Conservation (phyloP, 1,140 invertebrate species). For the Drosophila parabipectinata region DNA sequence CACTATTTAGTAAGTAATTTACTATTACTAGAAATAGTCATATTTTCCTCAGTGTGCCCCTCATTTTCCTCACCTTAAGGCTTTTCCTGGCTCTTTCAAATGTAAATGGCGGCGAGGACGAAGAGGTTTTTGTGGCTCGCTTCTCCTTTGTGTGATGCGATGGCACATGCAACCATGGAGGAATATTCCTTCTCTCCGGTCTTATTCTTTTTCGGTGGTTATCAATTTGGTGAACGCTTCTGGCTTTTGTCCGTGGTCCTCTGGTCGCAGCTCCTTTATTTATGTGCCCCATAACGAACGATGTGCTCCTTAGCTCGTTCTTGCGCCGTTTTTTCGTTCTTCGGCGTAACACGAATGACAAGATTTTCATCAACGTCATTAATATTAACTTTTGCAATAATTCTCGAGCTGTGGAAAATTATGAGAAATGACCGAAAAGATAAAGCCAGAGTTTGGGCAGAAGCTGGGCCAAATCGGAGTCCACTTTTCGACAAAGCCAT, state of each 20-base stretch:
- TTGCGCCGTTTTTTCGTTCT: constrained; percentile 27
- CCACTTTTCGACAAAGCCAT: constrained; percentile 73
- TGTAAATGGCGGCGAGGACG: constrained; percentile 74
- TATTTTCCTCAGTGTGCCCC: constrained; percentile 30
- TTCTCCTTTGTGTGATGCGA: constrained; percentile 42
- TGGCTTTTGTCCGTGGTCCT: constrained; percentile 59
- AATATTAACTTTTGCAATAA: constrained; percentile 83
- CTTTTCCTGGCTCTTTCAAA: constrained; percentile 67
- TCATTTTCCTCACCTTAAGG: constrained; percentile 44
- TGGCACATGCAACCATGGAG: constrained; percentile 52
- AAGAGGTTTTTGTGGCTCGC: constrained; percentile 47
- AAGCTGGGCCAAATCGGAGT: constrained; percentile 32
- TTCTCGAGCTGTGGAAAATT: constrained; percentile 77
- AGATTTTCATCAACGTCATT: constrained; percentile 83
- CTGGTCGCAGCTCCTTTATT: constrained; percentile 61
- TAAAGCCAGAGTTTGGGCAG: constrained; percentile 41
- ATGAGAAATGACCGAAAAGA: constrained; percentile 80
- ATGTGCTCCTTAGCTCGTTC: constrained; percentile 31
- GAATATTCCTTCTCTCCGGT: constrained; percentile 26
- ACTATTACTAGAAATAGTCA: background rate
- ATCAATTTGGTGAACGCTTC: constrained; percentile 73
- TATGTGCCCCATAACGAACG: constrained; percentile 64
- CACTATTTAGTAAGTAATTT: background rate
- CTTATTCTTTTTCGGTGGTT: constrained; percentile 67
- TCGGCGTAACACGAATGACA: constrained; percentile 75